Evolutionary conservation across 2,113 vertebrate genomes (phyloP).

Genomic region (Corythaixoides concolor): DNA sequence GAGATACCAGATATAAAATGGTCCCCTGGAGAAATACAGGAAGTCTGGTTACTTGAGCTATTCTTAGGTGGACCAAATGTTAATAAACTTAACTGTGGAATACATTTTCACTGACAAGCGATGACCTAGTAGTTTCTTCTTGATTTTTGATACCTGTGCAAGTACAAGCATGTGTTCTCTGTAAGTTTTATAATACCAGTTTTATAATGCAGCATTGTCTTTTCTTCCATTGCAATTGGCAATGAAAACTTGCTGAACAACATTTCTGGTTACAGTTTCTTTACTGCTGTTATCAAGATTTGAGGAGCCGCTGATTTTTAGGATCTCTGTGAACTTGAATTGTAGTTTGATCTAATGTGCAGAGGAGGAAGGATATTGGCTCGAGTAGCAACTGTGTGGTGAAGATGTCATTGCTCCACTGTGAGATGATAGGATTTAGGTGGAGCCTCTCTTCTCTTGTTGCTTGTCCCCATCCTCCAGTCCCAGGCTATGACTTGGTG

Average conservation of each 20-base stretch:
- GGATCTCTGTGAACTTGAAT: background rate
- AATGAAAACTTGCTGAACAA: background rate
- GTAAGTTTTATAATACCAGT: background rate
- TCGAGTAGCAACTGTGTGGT: background rate
- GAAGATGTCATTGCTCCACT: background rate
- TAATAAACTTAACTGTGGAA: background rate
- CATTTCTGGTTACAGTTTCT: background rate
- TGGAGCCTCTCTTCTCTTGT: background rate
- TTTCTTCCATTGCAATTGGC: background rate
- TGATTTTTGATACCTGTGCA: background rate
- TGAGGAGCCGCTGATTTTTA: background rate
- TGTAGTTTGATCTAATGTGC: background rate
- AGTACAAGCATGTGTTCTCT: background rate
- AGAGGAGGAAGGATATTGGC: background rate
- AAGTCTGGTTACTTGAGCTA: background rate
- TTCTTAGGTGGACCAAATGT: background rate
- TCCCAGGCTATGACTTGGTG: background rate
- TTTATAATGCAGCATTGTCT: background rate
- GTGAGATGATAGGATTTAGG: accelerated
- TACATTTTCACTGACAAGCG: background rate
- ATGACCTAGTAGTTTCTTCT: background rate
- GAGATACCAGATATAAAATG: background rate
- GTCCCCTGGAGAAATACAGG: background rate
- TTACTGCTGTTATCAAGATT: background rate
- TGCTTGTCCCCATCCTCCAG: background rate